A percentile compares a stretch with the other conserved stretches of the same genome.
These are phyloP conservation scores for Calcarius ornatus DNA, from an alignment of 2,113 vertebrate species.

Conservation along the genomic window DNA sequence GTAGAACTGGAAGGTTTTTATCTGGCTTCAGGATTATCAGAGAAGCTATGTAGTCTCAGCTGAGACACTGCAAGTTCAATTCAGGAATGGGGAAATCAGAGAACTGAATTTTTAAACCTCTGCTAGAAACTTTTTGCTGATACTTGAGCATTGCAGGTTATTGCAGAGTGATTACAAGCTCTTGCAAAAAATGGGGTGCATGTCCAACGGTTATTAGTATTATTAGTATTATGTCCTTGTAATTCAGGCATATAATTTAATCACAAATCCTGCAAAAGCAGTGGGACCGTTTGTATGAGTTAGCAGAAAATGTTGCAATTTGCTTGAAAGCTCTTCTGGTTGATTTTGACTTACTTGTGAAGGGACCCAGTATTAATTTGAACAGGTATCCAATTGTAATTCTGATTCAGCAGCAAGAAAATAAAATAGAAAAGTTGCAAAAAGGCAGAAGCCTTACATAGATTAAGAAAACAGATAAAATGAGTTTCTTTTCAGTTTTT, in stretches of 20 bases:
- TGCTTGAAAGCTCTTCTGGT: not conserved
- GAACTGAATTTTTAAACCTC: not conserved
- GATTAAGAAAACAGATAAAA: not conserved
- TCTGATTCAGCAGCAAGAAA: not conserved
- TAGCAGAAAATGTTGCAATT: not conserved
- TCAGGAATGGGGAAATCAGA: not conserved
- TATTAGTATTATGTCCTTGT: not conserved
- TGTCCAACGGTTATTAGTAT: not conserved
- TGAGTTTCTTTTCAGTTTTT: not conserved
- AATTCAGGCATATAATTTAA: not conserved
- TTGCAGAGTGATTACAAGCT: not conserved
- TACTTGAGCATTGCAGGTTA: not conserved
- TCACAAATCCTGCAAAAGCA: not conserved
- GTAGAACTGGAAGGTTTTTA: not conserved
- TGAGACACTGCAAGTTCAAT: not conserved
- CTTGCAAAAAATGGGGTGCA: not conserved
- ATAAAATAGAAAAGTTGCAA: not conserved
- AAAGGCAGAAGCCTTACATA: not conserved
- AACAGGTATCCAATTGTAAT: not conserved
- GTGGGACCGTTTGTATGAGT: not conserved
- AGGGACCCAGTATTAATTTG: not conserved
- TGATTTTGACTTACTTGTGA: not conserved
- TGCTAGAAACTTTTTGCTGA: not conserved
- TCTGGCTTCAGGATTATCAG: not conserved
- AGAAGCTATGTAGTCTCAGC: not conserved